A percentile compares a stretch with the other conserved stretches of the same genome.
Conservation (phyloP, 2,113 vertebrate genomes). For the Chrysemys picta region DNA sequence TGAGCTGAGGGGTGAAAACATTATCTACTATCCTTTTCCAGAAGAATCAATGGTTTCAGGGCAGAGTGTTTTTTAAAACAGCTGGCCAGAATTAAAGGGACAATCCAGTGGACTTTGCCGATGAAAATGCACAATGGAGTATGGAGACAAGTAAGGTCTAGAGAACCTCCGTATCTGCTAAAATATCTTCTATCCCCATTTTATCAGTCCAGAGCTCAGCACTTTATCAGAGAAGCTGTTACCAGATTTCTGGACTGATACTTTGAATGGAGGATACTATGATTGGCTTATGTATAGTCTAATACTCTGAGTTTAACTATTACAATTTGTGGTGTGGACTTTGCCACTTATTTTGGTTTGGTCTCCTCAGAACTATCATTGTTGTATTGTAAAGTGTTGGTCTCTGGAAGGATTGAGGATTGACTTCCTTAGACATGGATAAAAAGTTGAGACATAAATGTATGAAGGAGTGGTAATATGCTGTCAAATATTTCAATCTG, state of each 20-base stretch:
- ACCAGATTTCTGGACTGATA: not conserved
- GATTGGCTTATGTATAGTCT: not conserved
- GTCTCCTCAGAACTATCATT: not conserved
- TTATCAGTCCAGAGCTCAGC: not conserved
- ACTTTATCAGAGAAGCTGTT: not conserved
- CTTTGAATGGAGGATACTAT: not conserved
- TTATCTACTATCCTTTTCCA: not conserved
- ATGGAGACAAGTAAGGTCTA: not conserved
- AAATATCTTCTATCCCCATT: not conserved
- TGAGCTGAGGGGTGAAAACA: too few relatives aligned
- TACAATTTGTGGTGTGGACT: not conserved
- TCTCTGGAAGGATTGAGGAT: not conserved
- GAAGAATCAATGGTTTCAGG: not conserved
- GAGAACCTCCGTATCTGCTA: not conserved
- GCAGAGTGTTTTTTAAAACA: not conserved
- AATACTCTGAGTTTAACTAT: slow-evolving; percentile 3
- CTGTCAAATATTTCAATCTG: not conserved
- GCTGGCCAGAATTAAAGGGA: not conserved
- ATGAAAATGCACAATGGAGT: not conserved
- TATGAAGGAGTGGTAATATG: not conserved
- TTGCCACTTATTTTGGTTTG: not conserved
- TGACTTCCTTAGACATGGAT: not conserved
- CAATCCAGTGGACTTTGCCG: not conserved
- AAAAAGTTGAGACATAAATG: not conserved
- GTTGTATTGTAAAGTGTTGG: not conserved